Percentiles rank a stretch among this genome's conserved stretches.
Evolutionary conservation across 1,140 invertebrate species (phyloP).

Genomic region (Pseudoatta argentina): DNA sequence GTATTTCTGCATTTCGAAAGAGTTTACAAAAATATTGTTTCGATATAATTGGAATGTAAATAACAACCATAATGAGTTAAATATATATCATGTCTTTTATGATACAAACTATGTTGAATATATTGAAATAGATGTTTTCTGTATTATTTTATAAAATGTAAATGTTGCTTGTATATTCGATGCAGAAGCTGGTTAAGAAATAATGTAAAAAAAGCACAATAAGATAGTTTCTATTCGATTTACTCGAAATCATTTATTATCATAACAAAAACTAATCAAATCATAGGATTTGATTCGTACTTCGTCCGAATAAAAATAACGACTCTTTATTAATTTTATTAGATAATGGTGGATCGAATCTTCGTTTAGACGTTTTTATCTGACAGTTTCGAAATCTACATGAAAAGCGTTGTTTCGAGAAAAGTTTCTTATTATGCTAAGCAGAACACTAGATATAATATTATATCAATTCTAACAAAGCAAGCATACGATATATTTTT

Average conservation of each 20-base stretch:
- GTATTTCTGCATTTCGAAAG: neutral
- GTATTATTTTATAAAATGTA: neutral
- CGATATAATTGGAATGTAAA: neutral
- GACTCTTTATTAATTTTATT: slow-evolving; percentile 19
- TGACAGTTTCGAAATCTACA: slow-evolving; percentile 25
- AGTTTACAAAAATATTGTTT: neutral
- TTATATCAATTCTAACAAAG: slow-evolving; percentile 10
- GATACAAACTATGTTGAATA: neutral
- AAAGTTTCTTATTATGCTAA: slow-evolving; percentile 35
- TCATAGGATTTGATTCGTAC: slow-evolving; percentile 40
- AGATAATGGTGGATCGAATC: neutral
- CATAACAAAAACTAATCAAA: slow-evolving; percentile 23
- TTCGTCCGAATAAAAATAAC: neutral
- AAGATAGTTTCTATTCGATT: slow-evolving; percentile 14
- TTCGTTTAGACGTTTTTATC: neutral
- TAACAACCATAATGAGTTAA: neutral
- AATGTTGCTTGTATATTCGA: slow-evolving; percentile 10
- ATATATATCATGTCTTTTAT: neutral
- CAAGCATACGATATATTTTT: neutral
- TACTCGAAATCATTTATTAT: slow-evolving; percentile 47
- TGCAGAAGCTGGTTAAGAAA: neutral
- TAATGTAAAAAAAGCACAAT: slow-evolving; percentile 1
- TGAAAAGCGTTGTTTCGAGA: slow-evolving; percentile 28
- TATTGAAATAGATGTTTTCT: neutral
- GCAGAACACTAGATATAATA: neutral